Percentiles rank a stretch among this genome's conserved stretches.
These are phyloP conservation scores for Eledona agricola DNA, from an alignment of 2,888 invertebrate genomes.

Conservation along the genomic window DNA sequence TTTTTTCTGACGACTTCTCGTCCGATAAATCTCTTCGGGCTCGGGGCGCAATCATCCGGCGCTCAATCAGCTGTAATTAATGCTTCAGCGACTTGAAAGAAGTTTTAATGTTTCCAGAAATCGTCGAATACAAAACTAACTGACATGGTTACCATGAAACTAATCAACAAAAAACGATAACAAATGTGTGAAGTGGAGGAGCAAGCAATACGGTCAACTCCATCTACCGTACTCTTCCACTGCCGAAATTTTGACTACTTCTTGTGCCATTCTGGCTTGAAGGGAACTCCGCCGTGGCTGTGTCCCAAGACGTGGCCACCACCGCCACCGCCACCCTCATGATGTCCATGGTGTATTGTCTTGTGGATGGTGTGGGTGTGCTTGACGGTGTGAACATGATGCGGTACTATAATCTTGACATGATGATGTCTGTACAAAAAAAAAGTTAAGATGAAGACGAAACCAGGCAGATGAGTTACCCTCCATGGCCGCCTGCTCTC, in stretches of 20 bases:
- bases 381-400: constrained; percentile 73
- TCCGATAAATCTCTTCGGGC: too few relatives aligned
- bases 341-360: constrained; percentile 69
- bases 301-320: constrained; percentile 42
- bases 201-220: too few relatives aligned
- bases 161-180: too few relatives aligned
- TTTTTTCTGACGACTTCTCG: constrained; percentile 3
- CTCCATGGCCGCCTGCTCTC: constrained; percentile 43
- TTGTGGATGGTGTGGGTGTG: constrained; percentile 79
- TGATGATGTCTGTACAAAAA: constrained; percentile 61
- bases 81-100: too few relatives aligned
- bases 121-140: too few relatives aligned
- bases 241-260: constrained; percentile 4
- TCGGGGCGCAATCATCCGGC: too few relatives aligned
- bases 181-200: too few relatives aligned
- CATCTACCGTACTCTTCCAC: too few relatives aligned
- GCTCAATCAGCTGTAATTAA: too few relatives aligned
- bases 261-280: constrained; percentile 45
- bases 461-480: constrained; percentile 37
- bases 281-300: constrained; percentile 51
- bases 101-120: too few relatives aligned
- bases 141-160: too few relatives aligned
- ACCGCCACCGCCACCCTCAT: constrained; percentile 44
- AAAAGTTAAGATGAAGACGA: constrained; percentile 3
- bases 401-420: constrained; percentile 74